These are phyloP conservation scores for Brachypteracias leptosomus DNA, from an alignment of 2,113 vertebrate genomes.

Conservation along the genomic window DNA sequence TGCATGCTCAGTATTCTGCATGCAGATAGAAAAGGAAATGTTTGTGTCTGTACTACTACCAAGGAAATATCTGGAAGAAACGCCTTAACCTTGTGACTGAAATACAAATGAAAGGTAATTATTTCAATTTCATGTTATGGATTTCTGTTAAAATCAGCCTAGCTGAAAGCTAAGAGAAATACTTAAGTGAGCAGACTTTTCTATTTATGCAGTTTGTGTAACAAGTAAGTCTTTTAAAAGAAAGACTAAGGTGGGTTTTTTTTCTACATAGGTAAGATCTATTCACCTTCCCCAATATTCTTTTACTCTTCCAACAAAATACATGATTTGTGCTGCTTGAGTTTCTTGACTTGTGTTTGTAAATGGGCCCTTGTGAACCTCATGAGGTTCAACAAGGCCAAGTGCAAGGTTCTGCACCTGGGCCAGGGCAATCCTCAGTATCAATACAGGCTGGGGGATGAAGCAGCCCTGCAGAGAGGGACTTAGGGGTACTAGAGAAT, in stretches of 20 bases:
- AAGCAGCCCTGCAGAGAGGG: background rate
- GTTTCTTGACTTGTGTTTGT: background rate
- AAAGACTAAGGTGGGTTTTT: background rate
- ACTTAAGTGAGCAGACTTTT: background rate
- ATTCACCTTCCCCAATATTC: background rate
- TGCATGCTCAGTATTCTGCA: background rate
- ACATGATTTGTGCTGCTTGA: background rate
- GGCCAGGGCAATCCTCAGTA: background rate
- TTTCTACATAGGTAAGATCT: background rate
- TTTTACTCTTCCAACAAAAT: background rate
- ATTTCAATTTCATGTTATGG: background rate
- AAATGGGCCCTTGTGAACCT: background rate
- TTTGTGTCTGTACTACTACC: background rate
- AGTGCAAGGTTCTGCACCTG: background rate
- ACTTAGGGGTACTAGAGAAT: background rate
- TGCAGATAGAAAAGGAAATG: background rate
- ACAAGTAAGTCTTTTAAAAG: background rate
- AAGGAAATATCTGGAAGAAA: background rate
- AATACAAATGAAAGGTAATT: background rate
- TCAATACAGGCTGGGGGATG: background rate
- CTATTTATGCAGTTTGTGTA: background rate
- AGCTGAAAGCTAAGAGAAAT: background rate
- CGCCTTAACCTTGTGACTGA: background rate
- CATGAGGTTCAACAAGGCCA: background rate
- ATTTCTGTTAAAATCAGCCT: background rate